Base-by-base conservation (phyloP, 2,113 vertebrate species). In the Pungitius pungitius region DNA sequence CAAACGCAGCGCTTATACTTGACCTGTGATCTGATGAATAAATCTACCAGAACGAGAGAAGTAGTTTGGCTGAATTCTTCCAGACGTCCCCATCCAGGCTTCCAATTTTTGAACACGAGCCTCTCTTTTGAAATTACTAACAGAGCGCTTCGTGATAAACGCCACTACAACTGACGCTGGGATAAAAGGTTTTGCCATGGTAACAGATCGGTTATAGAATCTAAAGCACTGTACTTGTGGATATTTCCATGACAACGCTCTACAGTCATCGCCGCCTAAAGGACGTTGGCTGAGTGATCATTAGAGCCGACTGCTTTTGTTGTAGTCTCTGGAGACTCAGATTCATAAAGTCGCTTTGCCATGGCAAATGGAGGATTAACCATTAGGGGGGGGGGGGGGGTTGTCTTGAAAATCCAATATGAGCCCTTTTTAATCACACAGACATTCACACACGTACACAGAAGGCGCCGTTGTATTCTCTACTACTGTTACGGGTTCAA, bases 141-240 rank as follows among this genome's bases (percentile, higher is more conserved):
- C n/a, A n/a, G n/a, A n/a, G n/a, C n/a, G 5, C 39, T 47, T 24
- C 43, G 39, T 58, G 64, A 80, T 81, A 77, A 81, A 73, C 75
- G 54, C 55, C 3, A 55, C 59, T 13, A 33, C 17, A 5, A 10
- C 58, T 57, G 33, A 81, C 37, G 45, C 45, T 33, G 0, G 8
- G 58, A 42, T 80, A 80, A 81, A 68, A n/a, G 61, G 18, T 30
- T 76, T 90, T 6, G 33, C 87, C 81, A 83, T 85, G 85, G 88
- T 69, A 87, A 90, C 87, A 51, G 77, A 80, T 75, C 66, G n/a
- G 22, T 73, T 76, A 72, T 11, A 35, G 65, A 80, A 56, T n/a
- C 45, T 71, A 22, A 14, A 26, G 78, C 18, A 52, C 63, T 58
- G 58, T 54, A 84, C 45, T 62, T 69, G 13, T 68, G 15, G 65